Evolutionary conservation across 64 coral and sea anemone genomes (phyloP).

Genomic region (Acropora tenuis): DNA sequence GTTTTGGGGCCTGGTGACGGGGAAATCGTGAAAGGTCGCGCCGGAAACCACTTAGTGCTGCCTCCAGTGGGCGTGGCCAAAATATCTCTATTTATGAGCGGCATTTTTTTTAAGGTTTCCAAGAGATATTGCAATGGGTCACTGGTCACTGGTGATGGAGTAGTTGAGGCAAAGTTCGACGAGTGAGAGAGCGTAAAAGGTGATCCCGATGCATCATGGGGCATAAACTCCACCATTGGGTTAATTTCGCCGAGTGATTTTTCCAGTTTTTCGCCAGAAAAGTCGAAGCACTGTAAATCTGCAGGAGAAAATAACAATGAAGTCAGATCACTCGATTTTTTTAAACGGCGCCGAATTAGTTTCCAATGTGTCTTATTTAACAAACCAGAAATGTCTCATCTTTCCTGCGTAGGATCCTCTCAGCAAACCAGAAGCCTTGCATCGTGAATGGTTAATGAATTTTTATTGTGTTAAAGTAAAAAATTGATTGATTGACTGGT

Average conservation of each 20-base stretch:
- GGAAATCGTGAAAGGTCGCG: not conserved
- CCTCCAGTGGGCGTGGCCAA: not conserved
- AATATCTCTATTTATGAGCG: slow-evolving; percentile 10
- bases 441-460: no score
- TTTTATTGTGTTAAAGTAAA: no score
- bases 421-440: no score
- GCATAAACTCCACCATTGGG: slow-evolving; percentile 94
- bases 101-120: slow-evolving; percentile 73
- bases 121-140: slow-evolving; percentile 73
- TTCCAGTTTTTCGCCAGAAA: slow-evolving; percentile 53
- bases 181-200: slow-evolving; percentile 58
- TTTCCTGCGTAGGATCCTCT: no score
- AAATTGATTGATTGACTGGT: no score
- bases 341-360: no score
- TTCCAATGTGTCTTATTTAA: no score
- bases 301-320: not conserved
- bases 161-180: slow-evolving; percentile 47
- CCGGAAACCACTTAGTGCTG: not conserved
- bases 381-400: no score
- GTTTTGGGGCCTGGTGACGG: slow-evolving; percentile 13
- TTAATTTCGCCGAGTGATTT: slow-evolving; percentile 85
- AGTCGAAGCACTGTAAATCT: slow-evolving; percentile 90
- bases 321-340: not conserved
- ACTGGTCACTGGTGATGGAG: not conserved
- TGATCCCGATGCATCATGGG: slow-evolving; percentile 52